Evolutionary conservation across 2,113 vertebrate genomes (phyloP).

Genomic region (Chauna torquata): DNA sequence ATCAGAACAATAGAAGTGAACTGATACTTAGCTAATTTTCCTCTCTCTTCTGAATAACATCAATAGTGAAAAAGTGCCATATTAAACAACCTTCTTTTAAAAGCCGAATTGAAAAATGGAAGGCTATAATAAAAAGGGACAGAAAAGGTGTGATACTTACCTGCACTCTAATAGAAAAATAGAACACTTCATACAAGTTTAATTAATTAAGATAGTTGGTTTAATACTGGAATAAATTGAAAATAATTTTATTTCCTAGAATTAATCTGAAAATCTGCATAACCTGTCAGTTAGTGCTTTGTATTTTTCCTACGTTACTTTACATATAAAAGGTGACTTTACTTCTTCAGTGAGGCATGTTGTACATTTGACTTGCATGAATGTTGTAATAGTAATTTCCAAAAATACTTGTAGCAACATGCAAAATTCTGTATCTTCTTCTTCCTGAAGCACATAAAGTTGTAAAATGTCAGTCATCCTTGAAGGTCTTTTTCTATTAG

Average conservation of each 20-base stretch:
- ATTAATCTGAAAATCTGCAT: not conserved
- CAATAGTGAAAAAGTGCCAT: not conserved
- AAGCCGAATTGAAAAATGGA: not conserved
- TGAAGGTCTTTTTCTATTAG: not conserved
- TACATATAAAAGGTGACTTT: not conserved
- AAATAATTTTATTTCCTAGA: not conserved
- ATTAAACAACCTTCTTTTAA: not conserved
- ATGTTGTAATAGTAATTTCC: not conserved
- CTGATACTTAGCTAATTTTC: not conserved
- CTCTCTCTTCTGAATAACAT: not conserved
- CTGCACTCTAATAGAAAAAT: not conserved
- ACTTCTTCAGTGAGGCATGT: not conserved
- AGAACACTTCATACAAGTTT: not conserved
- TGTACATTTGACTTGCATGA: not conserved
- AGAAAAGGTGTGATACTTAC: not conserved
- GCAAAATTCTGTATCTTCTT: not conserved
- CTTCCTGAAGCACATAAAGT: not conserved
- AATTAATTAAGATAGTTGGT: not conserved
- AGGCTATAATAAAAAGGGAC: not conserved
- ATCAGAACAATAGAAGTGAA: not conserved
- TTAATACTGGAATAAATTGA: not conserved
- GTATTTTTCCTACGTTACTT: not conserved
- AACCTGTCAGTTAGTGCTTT: not conserved
- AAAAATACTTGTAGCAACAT: not conserved
- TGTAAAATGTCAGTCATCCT: not conserved